Base-by-base conservation (phyloP, 2,888 invertebrate genomes). In the Oscheius sp. region DNA sequence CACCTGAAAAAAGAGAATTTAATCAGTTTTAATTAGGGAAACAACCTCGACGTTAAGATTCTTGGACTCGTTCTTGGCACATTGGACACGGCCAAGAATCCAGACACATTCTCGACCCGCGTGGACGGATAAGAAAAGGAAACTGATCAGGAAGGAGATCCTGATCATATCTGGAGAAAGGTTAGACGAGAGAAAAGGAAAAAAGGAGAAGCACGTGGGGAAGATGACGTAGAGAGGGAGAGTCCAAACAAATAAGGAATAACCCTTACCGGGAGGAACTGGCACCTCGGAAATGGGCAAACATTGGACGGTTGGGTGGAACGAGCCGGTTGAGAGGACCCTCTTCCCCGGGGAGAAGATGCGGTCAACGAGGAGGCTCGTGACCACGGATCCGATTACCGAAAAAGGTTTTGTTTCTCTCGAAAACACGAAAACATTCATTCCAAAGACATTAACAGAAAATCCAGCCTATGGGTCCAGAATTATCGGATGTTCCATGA, bases 1-100 rank as follows among this genome's bases (percentile, higher is more conserved):
- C 27, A 83, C 72, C 82, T 83, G 73, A 46, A 73, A 58, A 41
- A 13, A n/a, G 25, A 35, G 3, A 35, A 35, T 3, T 9, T 9
- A 35, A n/a, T n/a, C n/a, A n/a, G n/a, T n/a, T n/a, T n/a, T n/a
- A n/a, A n/a, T n/a, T n/a, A n/a, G 18, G 27, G 55, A 46, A 18
- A 29, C 29, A 29, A 87, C 85, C 79, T 87, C 87, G 23, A 87
- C 87, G 73, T 87, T 87, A 53, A 79, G 68, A 70, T 84, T 83
- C 73, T 86, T 86, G 59, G 75, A 74, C 27, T 81, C 72, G 72
- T 87, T 82, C 49, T 76, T 77, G 49, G 85, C 79, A 75, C 87
- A 87, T 41, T 80, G 74, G 21, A 87, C 80, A 43, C 80, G 76
- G 46, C 87, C 87, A 13, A 81, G 71, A 7, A 84, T 81, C 86